A percentile compares a stretch with the other conserved stretches of the same genome.
These are phyloP conservation scores for Drosophila neocordata DNA, from an alignment of 1,140 invertebrate genomes.

Conservation along the genomic window DNA sequence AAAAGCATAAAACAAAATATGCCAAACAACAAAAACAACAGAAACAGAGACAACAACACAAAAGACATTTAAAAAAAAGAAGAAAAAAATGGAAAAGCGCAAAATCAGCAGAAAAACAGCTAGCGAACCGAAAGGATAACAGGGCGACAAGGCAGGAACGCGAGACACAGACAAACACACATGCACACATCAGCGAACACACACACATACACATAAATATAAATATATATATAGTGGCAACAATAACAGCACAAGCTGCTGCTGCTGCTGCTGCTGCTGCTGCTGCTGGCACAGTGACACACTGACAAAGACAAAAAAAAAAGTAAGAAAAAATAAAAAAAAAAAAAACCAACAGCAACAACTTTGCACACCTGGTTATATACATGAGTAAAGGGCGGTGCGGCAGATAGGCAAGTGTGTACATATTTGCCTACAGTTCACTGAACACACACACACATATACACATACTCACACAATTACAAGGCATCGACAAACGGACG, in stretches of 20 bases:
- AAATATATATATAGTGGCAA: conserved; percentile 27
- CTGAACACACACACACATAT: conserved; percentile 44
- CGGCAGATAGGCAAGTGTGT: conserved; percentile 43
- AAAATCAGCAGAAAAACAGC: conserved; percentile 77
- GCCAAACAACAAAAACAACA: conserved; percentile 28
- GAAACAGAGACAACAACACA: conserved; percentile 22
- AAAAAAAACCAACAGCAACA: conserved; percentile 12
- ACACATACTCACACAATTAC: not conserved
- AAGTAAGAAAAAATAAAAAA: conserved; percentile 39
- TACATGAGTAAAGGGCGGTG: not conserved
- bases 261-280: conserved; percentile 15
- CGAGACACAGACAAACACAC: not conserved
- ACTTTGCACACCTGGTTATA: conserved; percentile 41
- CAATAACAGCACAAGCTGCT: conserved; percentile 63
- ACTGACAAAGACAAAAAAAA: conserved; percentile 61
- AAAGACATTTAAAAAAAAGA: conserved; percentile 64
- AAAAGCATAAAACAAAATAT: conserved; percentile 50
- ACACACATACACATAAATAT: not conserved
- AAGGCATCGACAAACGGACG: conserved; percentile 2
- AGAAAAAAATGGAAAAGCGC: conserved; percentile 44
- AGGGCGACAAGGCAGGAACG: conserved; percentile 10
- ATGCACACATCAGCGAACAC: conserved; percentile 17
- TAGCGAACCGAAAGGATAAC: conserved; percentile 72
- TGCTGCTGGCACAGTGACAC: conserved; percentile 64
- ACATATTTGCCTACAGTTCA: conserved; percentile 80